These are phyloP conservation scores for Sylvia atricapilla DNA, from an alignment of 2,113 vertebrate species.

Conservation along the genomic window DNA sequence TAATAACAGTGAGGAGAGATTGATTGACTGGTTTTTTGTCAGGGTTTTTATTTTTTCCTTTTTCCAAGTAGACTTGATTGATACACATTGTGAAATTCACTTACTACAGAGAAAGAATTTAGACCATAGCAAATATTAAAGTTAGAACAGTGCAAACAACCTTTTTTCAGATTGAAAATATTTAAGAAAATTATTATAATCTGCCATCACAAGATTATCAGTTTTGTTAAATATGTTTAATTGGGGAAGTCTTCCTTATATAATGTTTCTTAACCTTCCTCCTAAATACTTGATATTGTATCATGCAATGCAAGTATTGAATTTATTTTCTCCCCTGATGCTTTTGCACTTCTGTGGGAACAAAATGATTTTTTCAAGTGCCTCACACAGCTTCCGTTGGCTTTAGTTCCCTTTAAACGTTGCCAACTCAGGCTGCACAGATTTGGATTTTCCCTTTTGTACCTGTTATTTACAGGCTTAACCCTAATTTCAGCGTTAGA, in stretches of 20 bases:
- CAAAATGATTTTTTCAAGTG: constrained; percentile 48
- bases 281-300: neutral
- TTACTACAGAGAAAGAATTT: neutral
- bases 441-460: constrained; percentile 30
- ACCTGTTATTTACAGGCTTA: constrained; percentile 48
- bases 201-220: neutral
- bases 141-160: neutral
- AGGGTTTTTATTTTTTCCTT: neutral
- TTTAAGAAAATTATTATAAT: neutral
- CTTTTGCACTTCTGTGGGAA: constrained; percentile 42
- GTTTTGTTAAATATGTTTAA: neutral
- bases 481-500: constrained; percentile 7
- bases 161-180: neutral
- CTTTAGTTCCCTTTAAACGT: constrained; percentile 17
- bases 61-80: neutral
- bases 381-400: constrained; percentile 47
- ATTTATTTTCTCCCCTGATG: constrained; percentile 20
- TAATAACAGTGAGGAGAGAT: neutral
- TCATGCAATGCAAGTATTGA: neutral
- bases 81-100: neutral
- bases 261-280: neutral
- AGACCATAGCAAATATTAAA: neutral
- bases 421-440: constrained; percentile 39
- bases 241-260: neutral
- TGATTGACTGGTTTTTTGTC: neutral